These are phyloP conservation scores for Onychostruthus taczanowskii DNA, from an alignment of 2,113 vertebrate genomes.

Conservation along the genomic window DNA sequence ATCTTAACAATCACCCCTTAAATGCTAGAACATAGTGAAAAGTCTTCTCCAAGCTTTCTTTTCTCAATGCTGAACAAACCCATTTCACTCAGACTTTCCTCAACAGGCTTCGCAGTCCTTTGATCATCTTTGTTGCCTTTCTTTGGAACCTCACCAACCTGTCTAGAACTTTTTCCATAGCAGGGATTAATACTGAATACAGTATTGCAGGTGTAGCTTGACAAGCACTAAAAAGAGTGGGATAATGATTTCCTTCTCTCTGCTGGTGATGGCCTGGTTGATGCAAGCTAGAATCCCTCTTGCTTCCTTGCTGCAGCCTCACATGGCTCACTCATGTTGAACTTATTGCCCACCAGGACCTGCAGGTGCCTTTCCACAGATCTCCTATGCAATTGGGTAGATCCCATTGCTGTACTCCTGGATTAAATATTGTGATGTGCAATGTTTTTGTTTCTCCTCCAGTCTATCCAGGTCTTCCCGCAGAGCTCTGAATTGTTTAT, in stretches of 20 bases:
- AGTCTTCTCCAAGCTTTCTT: not conserved
- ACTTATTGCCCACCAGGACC: not conserved
- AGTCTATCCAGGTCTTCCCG: too few species aligned
- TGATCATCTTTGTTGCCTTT: not conserved
- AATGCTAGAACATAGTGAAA: not conserved
- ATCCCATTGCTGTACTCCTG: not conserved
- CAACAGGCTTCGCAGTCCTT: not conserved
- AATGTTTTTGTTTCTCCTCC: not conserved
- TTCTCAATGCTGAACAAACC: not conserved
- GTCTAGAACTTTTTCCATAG: not conserved
- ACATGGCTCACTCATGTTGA: fast-evolving
- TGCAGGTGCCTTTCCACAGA: not conserved
- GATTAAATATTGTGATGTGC: not conserved
- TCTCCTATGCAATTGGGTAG: not conserved
- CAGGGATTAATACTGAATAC: not conserved
- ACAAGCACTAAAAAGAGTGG: not conserved
- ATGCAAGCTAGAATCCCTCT: not conserved
- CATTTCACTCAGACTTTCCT: not conserved
- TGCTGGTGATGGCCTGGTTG: not conserved
- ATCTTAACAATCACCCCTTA: not conserved
- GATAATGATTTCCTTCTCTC: not conserved
- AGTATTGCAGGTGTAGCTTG: not conserved
- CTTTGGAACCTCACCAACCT: not conserved
- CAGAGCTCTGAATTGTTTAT: not conserved
- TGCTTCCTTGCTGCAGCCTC: not conserved